Evolutionary conservation across 2,113 vertebrate genomes (phyloP).

Genomic region (Lepus americanus): DNA sequence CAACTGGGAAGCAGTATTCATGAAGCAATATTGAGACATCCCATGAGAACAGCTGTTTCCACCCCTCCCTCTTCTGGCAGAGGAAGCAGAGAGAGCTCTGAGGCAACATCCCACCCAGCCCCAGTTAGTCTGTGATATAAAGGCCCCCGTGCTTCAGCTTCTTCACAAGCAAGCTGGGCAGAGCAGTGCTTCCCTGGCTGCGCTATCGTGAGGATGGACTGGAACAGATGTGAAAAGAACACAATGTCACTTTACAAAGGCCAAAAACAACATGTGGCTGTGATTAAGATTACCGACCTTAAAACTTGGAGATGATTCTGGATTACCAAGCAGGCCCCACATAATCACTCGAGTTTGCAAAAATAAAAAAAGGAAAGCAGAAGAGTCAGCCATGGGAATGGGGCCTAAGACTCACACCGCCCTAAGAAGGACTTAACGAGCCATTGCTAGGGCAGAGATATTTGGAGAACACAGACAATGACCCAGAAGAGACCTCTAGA

Average conservation of each 20-base stretch:
- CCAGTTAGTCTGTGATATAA: not conserved
- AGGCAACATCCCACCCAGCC: not conserved
- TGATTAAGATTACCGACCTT: constrained; percentile 7
- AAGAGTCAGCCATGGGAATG: not conserved
- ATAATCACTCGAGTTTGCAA: constrained; percentile 30
- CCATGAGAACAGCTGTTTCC: accelerated
- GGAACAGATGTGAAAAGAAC: not conserved
- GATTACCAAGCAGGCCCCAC: not conserved
- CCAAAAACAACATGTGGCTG: not conserved
- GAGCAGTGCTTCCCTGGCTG: not conserved
- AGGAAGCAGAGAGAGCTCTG: not conserved
- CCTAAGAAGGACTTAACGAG: not conserved
- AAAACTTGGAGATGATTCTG: constrained; percentile 34
- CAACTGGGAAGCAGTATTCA: not conserved
- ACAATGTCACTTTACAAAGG: not conserved
- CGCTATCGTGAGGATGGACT: not conserved
- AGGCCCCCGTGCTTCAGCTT: not conserved
- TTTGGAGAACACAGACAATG: not conserved
- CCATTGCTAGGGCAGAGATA: not conserved
- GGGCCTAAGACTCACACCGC: not conserved
- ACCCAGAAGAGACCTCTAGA: not conserved
- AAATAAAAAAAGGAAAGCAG: not conserved
- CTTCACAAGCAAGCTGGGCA: not conserved
- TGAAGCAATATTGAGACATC: not conserved
- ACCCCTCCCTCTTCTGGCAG: not conserved